Evolutionary conservation across 2,113 vertebrate genomes (phyloP), one percentile per base, ranked within the genome.

Genomic region (Toxotes chatareus): DNA sequence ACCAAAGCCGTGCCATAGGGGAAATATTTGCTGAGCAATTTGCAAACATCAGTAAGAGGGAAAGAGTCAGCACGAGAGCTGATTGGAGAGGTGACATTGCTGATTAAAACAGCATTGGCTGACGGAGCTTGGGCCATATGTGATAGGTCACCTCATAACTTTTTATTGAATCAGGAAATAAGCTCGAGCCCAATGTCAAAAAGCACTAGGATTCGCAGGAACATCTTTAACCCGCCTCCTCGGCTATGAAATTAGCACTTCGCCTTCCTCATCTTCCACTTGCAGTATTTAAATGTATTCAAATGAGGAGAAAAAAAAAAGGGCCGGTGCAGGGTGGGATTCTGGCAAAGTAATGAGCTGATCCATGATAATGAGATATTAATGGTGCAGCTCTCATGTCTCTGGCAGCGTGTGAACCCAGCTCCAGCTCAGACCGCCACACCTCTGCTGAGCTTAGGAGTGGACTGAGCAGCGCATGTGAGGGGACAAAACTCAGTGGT

Each of bases 261-360:
- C 69, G 46, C 51, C 65, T 77, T 68, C 71, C 69, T 73, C 60
- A 66, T 74, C 23, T 73, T 53, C 49, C 55, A 13, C 83, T 64
- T 40, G 3, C 44, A 3, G 21, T 88, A 94, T 93, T 92, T 76
- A 91, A 91, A 94, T 93, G 42, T 88, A 93, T 94, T 93, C 53
- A 91, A 82, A 93, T 92, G 75, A 83, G 86, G 59, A 27, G 27
- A 27, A 27, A 27, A 27, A 27, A 60, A 65, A 86, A 72, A 90
- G 88, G 88, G 89, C 84, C 36, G 68, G 82, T 62, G 59, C 74
- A 49, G 83, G 86, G 74, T 42, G 85, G 82, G 65, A 81, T 79
- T 78, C 73, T 56, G 68, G 75, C 46, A 82, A 79, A 83, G 76
- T 89, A 92, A 94, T 92, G 89, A 92, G 90, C 73, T 74, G 76